Evolutionary conservation across 2,113 vertebrate species (phyloP).

Genomic region (Asarcornis scutulata): DNA sequence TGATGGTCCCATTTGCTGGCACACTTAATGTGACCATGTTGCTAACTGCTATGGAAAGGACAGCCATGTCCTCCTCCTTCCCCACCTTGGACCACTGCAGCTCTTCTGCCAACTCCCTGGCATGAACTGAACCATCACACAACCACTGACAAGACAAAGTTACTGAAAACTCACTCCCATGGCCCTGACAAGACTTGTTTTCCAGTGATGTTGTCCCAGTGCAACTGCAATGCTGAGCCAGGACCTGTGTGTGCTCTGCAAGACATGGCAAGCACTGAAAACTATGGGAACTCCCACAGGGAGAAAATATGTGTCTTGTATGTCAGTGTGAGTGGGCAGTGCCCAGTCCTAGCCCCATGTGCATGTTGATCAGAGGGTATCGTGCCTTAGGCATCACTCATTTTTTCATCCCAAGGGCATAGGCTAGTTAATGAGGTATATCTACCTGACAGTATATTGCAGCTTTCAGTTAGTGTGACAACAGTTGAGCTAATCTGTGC

Average conservation of each 20-base stretch:
- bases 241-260: neutral
- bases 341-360: too few species aligned
- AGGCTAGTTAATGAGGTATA: neutral
- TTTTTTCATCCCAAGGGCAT: neutral
- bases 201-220: neutral
- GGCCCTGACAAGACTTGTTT: neutral
- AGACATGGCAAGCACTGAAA: neutral
- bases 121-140: neutral
- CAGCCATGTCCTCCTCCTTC: neutral
- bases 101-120: neutral
- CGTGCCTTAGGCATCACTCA: neutral
- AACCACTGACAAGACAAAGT: neutral
- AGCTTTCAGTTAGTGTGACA: neutral
- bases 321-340: neutral
- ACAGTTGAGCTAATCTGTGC: neutral
- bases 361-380: neutral
- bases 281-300: neutral
- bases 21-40: neutral
- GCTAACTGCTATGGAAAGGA: neutral
- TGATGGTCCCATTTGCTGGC: neutral
- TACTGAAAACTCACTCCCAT: neutral
- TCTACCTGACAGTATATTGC: rapidly evolving
- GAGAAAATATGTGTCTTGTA: neutral
- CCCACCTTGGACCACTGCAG: neutral
- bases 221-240: neutral